phyloP scores from a whole-genome alignment of 2,113 vertebrate species.

The Rhynchomys soricoides region DNA sequence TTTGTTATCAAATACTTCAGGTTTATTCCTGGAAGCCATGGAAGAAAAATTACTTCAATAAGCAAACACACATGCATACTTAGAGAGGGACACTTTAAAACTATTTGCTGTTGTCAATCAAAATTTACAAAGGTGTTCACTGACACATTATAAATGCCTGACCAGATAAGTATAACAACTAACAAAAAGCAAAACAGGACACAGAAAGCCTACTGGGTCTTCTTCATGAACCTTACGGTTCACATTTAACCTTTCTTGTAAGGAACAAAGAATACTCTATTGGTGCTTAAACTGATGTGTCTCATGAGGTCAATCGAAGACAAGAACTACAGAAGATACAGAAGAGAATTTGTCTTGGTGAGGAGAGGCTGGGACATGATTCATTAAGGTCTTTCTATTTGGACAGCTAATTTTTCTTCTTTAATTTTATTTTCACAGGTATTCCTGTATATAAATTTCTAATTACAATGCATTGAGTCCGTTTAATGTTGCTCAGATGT shows the following conservation, averaged over 20 bases:
- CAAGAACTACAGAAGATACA: not conserved
- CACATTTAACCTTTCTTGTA: not conserved
- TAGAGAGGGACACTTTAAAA: slow-evolving; percentile 1
- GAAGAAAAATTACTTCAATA: not conserved
- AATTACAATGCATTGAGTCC: not conserved
- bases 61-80: not conserved
- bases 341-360: not conserved
- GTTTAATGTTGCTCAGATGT: not conserved
- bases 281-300: not conserved
- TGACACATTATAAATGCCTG: not conserved
- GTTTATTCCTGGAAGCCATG: not conserved
- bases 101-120: not conserved
- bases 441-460: not conserved
- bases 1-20: not conserved
- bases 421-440: not conserved
- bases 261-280: not conserved
- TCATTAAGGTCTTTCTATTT: not conserved
- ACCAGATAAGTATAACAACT: not conserved
- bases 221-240: not conserved
- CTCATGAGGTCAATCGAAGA: not conserved
- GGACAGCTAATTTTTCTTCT: not conserved
- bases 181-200: not conserved
- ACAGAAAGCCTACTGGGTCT: not conserved
- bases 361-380: not conserved
- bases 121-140: not conserved